Percentiles rank a stretch among this genome's conserved stretches.
These are phyloP conservation scores for Mycetomoellerius zeteki DNA, from an alignment of 1,140 invertebrate genomes.

Conservation along the genomic window DNA sequence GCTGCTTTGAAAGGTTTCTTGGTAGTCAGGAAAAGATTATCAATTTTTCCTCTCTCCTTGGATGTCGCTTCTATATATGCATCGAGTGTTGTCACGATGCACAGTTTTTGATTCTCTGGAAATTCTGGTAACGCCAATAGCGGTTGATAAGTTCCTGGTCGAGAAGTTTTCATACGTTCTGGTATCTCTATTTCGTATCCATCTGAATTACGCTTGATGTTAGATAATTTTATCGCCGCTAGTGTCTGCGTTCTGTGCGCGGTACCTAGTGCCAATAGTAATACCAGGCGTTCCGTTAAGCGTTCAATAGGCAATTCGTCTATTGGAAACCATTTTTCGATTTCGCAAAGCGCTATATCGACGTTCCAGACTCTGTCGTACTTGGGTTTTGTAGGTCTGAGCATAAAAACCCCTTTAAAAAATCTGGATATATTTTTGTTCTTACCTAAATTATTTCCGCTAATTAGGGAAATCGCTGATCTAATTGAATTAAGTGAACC, in stretches of 20 bases:
- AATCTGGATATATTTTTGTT: neutral
- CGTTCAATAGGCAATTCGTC: neutral
- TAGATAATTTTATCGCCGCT: neutral
- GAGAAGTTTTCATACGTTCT: neutral
- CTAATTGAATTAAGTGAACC: too few species aligned
- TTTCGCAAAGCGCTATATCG: neutral
- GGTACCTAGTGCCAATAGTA: neutral
- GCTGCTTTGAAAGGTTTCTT: constrained; percentile 65
- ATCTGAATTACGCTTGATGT: neutral
- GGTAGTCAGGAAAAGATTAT: neutral
- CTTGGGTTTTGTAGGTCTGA: neutral
- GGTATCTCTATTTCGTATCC: neutral
- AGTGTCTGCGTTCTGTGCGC: neutral
- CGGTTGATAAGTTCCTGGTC: neutral
- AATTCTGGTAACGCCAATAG: neutral
- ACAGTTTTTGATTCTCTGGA: neutral
- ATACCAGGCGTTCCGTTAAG: neutral
- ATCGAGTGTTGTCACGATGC: neutral
- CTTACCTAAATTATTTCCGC: neutral
- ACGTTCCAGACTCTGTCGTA: neutral
- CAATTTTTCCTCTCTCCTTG: neutral
- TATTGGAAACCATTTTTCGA: neutral
- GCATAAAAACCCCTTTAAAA: neutral
- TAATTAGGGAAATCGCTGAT: neutral
- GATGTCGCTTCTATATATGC: neutral